Evolutionary conservation across 2,113 vertebrate genomes (phyloP), one percentile per base, ranked within the genome.

Genomic region (Pelecanoides urinatrix): DNA sequence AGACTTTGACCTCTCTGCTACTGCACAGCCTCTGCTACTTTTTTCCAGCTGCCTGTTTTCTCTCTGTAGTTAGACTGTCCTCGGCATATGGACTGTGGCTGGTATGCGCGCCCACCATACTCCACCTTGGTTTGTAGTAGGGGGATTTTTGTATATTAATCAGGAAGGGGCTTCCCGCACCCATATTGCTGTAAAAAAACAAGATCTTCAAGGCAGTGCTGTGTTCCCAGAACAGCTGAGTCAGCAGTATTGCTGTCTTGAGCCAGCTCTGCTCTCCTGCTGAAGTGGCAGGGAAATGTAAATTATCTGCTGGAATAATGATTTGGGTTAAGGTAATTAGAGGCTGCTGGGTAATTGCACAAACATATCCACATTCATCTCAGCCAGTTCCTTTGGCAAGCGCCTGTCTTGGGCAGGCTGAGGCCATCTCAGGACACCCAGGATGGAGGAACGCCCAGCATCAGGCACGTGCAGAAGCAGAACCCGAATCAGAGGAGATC

Each of bases 11-110:
- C 68, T 45, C 27, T 56, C 58, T 66, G 36, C 38, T 88, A 23
- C 77, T 76, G 59, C 50, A 62, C 42, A 25, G 8, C 36, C 38
- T 21, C 52, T 61, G 40, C 32, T 87, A 44, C n/a, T 63, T 66
- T 92, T 94, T 91, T 80, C 82, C 86, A 90, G 52, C 61, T 96
- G 68, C 32, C 44, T 76, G 32, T 90, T 90, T 81, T 74, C 34
- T 50, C 42, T 92, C n/a, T 58, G 72, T 38, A 84, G 18, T 84
- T 68, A 75, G 40, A 76, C 73, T 23, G 13, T 56, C 65, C 76
- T 92, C 10, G 8, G 42, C n/a, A 20, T 32, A 58, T 7, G 13
- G 50, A 50, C 23, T 55, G 1, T 30, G 11, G 56, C 80, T 40
- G 21, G 3, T 56, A 47, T 52, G 23, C 0, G 1, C 6, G 3